phyloP scores from a whole-genome alignment of 1,140 invertebrate genomes.

The Drosophila kohkoa region DNA sequence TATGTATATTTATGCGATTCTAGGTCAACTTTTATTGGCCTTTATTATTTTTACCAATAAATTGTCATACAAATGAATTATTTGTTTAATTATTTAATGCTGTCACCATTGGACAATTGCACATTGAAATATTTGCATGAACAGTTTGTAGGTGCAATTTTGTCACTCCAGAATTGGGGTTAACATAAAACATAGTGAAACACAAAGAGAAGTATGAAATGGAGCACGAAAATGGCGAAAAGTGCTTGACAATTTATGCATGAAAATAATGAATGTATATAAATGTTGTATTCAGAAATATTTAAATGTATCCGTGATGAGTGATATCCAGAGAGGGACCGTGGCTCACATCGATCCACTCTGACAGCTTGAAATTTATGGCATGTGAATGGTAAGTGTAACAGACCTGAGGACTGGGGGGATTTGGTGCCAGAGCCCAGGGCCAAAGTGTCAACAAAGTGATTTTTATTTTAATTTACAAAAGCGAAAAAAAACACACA shows the following conservation, averaged over 20 bases:
- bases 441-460: conserved; percentile 70
- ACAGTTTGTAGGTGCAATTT: no score
- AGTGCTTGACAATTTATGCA: conserved; percentile 26
- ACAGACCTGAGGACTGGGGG: background rate
- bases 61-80: background rate
- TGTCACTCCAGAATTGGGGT: no score
- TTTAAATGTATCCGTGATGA: conserved; percentile 18
- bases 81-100: conserved; percentile 8
- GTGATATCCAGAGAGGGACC: conserved; percentile 14
- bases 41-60: background rate
- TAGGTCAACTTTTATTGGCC: background rate
- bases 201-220: conserved; percentile 8
- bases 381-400: conserved; percentile 25
- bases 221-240: conserved; percentile 11
- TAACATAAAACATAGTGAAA: background rate
- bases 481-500: conserved; percentile 43
- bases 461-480: conserved; percentile 75
- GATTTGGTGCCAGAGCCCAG: conserved; percentile 8
- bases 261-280: conserved; percentile 1
- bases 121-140: background rate
- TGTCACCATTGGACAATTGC: background rate
- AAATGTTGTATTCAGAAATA: conserved; percentile 9
- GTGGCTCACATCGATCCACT: conserved; percentile 13
- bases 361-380: conserved; percentile 45
- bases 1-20: background rate